Conservation (phyloP, 1,140 invertebrate species). For the Mamestra configurata region DNA sequence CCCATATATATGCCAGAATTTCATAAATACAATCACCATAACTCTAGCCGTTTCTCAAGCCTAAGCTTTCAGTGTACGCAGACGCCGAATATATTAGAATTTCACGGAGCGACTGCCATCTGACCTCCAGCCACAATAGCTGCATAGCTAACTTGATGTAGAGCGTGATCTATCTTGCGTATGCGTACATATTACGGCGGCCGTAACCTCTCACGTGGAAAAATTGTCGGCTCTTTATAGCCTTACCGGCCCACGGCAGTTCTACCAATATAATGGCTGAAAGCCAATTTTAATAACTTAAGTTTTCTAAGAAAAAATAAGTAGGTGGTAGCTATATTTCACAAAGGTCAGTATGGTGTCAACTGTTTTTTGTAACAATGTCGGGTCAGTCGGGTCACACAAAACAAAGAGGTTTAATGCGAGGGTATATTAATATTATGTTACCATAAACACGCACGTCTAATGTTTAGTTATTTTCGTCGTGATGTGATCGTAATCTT, state of each 20-base stretch:
- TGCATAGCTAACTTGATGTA: constrained; percentile 16
- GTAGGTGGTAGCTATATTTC: constrained; percentile 2
- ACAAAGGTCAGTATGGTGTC: not conserved
- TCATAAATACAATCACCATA: constrained; percentile 1
- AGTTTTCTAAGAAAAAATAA: constrained; percentile 25
- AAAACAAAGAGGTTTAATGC: constrained; percentile 42
- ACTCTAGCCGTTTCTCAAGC: not conserved
- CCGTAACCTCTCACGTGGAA: constrained; percentile 41
- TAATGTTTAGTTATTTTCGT: constrained; percentile 35
- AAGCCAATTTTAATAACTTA: constrained; percentile 32
- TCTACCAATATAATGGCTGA: constrained; percentile 6
- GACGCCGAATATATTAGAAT: constrained; percentile 1
- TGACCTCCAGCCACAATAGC: constrained; percentile 24
- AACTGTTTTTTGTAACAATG: constrained; percentile 21
- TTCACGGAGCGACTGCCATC: not conserved
- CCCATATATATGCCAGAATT: too few relatives aligned
- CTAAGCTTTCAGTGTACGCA: not conserved
- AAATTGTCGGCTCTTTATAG: constrained; percentile 38
- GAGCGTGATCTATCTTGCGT: constrained; percentile 19
- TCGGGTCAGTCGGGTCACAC: constrained; percentile 32
- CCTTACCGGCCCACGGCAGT: not conserved
- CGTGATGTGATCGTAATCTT: constrained; percentile 26
- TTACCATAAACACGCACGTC: constrained; percentile 42
- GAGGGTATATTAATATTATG: constrained; percentile 29
- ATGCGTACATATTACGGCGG: constrained; percentile 3